Conservation (phyloP, 2,113 vertebrate genomes). For the Rhabdornis inornatus region DNA sequence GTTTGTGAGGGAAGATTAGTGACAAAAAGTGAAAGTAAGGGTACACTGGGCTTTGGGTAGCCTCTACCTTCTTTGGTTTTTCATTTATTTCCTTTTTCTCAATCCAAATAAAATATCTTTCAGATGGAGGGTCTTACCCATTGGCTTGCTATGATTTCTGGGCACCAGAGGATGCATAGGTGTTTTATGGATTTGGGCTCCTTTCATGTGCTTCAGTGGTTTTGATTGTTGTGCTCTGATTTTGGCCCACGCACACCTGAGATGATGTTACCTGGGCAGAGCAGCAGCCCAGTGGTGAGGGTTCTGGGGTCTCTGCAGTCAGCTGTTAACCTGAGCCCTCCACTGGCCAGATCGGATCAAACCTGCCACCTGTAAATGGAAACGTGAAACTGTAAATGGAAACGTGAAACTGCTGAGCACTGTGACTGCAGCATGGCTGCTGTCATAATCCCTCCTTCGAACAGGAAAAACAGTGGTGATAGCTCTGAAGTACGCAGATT, state of each 20-base stretch:
- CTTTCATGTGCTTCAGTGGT: not conserved
- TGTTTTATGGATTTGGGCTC: not conserved
- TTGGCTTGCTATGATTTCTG: not conserved
- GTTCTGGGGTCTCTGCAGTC: not conserved
- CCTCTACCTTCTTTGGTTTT: not conserved
- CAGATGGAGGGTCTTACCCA: not conserved
- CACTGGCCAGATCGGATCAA: fast-evolving
- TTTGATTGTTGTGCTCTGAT: not conserved
- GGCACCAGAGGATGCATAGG: fast-evolving
- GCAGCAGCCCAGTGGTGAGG: not conserved
- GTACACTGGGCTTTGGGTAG: not conserved
- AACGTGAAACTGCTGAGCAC: fast-evolving
- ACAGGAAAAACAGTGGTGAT: fast-evolving
- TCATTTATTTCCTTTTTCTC: not conserved
- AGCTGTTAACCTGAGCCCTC: not conserved
- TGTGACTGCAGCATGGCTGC: fast-evolving
- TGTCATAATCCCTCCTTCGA: not conserved
- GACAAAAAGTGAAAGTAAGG: not conserved
- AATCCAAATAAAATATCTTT: not conserved
- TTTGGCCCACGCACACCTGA: fast-evolving
- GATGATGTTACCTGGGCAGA: fast-evolving
- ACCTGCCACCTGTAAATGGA: not conserved
- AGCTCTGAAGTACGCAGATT: not conserved
- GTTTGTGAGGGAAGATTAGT: not conserved
- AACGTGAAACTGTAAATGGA: not conserved